Evolutionary conservation across 2,888 invertebrate genomes (phyloP), one percentile per base, ranked within the genome.

Genomic region (Pemphredon lugubris): DNA sequence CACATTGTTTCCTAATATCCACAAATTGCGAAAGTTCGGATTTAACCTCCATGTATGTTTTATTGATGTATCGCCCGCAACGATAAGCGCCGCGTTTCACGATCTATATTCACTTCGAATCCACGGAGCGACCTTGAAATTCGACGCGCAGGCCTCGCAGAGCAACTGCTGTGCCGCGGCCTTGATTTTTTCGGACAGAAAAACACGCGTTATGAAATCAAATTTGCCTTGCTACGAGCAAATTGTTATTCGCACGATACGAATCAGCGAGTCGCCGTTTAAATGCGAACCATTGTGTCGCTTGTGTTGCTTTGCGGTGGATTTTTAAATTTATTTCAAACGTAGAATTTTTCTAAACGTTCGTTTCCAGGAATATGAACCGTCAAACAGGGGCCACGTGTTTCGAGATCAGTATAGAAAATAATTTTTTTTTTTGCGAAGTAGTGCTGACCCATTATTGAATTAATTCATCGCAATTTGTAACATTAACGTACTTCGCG

Each of bases 101-200:
- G 4, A n/a, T 47, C 9, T 16, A 39, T 45, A 39, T 44, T 63
- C 9, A 16, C 16, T 48, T 21, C 18, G n/a, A 48, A 57, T 58
- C 18, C 34, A n/a, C 32, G 45, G 47, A 42, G 2, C 7, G 40
- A 39, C 55, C 51, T 66, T 59, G 61, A 50, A 71, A 64, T 61
- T 54, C 16, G 32, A 40, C 44, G 18, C 57, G 45, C 59, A 61
- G 44, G 53, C 82, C 78, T 81, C 79, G 77, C 76, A n/a, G n/a
- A n/a, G n/a, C n/a, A 80, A 81, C 71, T 58, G 54, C 44, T 66
- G 26, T 26, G 69, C 55, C 69, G 63, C 73, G 81, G 79, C 82
- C 81, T 83, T 83, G 79, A 69, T 77, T 82, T 77, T 75, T 64
- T 73, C 59, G 30, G 64, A 67, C 47, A 67, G 61, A 73, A 80